phyloP scores from a whole-genome alignment of 2,888 invertebrate species.

The Amphipyra berbera region DNA sequence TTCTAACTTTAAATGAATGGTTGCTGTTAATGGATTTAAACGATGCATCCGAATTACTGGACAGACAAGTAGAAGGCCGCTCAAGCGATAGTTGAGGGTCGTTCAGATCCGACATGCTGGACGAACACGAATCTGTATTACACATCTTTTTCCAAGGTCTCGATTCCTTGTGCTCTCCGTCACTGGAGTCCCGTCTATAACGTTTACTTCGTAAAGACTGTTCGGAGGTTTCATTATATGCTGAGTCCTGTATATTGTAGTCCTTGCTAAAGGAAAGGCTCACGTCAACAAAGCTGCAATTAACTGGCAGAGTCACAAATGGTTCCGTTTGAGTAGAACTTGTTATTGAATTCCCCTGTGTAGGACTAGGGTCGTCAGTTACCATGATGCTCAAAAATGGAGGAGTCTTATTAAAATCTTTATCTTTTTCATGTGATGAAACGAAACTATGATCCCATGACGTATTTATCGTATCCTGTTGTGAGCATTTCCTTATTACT shows the following conservation, averaged over 20 bases:
- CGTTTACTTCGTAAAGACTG: conserved; percentile 72
- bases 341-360: conserved; percentile 60
- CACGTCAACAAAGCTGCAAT: conserved; percentile 70
- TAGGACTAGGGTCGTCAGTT: conserved; percentile 68
- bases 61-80: conserved; percentile 68
- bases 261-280: conserved; percentile 77
- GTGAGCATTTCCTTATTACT: conserved; percentile 76
- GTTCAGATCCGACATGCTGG: conserved; percentile 72
- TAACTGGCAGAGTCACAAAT: conserved; percentile 61
- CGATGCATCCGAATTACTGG: conserved; percentile 79
- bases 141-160: conserved; percentile 81
- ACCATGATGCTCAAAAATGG: conserved; percentile 77
- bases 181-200: conserved; percentile 72
- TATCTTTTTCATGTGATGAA: conserved; percentile 67
- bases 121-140: conserved; percentile 67
- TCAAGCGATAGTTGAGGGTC: conserved; percentile 62
- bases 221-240: conserved; percentile 72
- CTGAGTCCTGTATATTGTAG: conserved; percentile 68
- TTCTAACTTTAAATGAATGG: conserved; percentile 78
- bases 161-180: conserved; percentile 66
- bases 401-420: conserved; percentile 69
- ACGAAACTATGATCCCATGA: conserved; percentile 79
- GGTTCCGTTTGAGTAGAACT: conserved; percentile 78
- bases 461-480: conserved; percentile 68
- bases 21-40: conserved; percentile 83